A percentile compares a stretch with the other conserved stretches of the same genome.
phyloP scores from a whole-genome alignment of 1,140 invertebrate genomes.

The Arctopsyche grandis region DNA sequence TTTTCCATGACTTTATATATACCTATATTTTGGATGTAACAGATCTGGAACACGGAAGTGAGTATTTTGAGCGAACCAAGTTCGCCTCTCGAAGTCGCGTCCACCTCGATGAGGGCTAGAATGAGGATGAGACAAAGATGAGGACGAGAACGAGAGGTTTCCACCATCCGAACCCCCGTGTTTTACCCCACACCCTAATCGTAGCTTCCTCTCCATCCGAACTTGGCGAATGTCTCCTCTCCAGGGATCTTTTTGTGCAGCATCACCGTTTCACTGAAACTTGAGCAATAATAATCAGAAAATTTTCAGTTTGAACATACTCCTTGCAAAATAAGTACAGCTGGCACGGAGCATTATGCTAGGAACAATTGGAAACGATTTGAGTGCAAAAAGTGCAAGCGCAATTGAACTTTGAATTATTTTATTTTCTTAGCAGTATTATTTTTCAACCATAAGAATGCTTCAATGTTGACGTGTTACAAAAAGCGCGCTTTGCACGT shows the following conservation, averaged over 20 bases:
- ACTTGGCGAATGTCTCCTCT: slow-evolving; percentile 26
- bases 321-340: slow-evolving; percentile 10
- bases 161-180: not conserved
- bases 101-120: not conserved
- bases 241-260: slow-evolving; percentile 28
- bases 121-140: not conserved
- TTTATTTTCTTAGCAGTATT: not conserved
- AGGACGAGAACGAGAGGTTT: not conserved
- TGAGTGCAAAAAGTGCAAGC: not conserved
- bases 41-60: no score
- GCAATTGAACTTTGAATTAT: not conserved
- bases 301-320: slow-evolving; percentile 28
- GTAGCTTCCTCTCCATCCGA: slow-evolving; percentile 2
- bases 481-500: not conserved
- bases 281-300: slow-evolving; percentile 26
- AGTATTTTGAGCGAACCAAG: no score
- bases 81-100: no score
- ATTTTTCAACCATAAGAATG: not conserved
- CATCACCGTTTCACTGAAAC: not conserved
- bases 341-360: not conserved
- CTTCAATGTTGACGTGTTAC: not conserved
- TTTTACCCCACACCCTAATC: not conserved
- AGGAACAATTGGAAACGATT: slow-evolving; percentile 14
- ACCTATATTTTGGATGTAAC: no score
- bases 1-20: no score